These are phyloP conservation scores for Phalloptychus januarius DNA, from an alignment of 2,797 vertebrate species.

Conservation along the genomic window DNA sequence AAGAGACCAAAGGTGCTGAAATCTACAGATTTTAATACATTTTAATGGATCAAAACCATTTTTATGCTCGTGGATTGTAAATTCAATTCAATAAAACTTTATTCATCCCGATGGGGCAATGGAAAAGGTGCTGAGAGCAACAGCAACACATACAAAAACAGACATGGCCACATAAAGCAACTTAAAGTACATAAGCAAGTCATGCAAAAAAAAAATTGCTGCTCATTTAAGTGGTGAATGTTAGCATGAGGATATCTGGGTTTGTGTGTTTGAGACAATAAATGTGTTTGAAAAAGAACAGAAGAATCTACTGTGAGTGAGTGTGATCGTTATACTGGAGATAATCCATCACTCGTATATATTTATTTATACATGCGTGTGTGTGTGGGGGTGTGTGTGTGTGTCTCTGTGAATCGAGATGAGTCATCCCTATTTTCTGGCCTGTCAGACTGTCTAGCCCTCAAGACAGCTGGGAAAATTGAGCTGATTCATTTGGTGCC, in stretches of 20 bases:
- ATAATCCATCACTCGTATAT: conserved; percentile 33
- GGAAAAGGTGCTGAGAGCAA: too few species aligned
- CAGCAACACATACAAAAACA: too few species aligned
- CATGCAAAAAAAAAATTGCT: neutral
- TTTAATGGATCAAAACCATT: neutral
- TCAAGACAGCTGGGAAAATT: conserved; percentile 36
- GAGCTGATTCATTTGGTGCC: conserved; percentile 59
- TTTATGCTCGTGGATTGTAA: neutral
- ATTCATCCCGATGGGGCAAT: too few species aligned
- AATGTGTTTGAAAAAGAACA: conserved; percentile 20
- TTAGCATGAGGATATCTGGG: neutral
- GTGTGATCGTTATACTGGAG: conserved; percentile 22
- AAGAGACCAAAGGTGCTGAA: neutral
- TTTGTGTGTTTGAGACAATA: neutral
- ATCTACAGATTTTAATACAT: neutral
- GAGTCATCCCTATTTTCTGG: conserved; percentile 69
- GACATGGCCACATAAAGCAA: too few species aligned
- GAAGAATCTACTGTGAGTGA: conserved; percentile 27
- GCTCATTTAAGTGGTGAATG: neutral
- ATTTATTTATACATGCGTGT: neutral
- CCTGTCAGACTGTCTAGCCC: conserved; percentile 66
- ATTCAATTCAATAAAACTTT: too few species aligned
- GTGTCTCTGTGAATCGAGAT: conserved; percentile 51
- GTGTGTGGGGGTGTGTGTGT: neutral
- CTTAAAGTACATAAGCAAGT: too few species aligned